Base-by-base conservation (phyloP, 2,888 invertebrate species). In the Polyommatus iphigenia region DNA sequence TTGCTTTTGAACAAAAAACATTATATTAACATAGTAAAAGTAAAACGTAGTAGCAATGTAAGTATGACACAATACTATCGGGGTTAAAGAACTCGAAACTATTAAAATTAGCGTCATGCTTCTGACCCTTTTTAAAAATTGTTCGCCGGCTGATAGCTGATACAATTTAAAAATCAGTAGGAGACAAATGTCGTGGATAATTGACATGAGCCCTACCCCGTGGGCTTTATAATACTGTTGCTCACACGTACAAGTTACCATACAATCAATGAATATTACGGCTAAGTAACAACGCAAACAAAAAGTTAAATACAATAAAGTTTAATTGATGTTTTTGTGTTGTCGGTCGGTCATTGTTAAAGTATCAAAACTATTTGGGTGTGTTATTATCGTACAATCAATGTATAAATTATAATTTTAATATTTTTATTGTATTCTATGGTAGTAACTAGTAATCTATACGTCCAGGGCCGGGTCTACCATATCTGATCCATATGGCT, bases 151-250 rank as follows among this genome's bases (percentile, higher is more conserved):
- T 75, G 46, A 50, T 32, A 41, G 50, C 46, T 32, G 76, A 59
- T 76, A 78, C 78, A 67, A 79, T 54, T 62, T 71, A 78, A 67
- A 62, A 80, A 79, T 88, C 85, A 86, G 86, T 86, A 84, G 83
- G 86, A 85, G 84, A 85, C 86, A 85, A 86, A 86, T 88, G 88
- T 87, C 86, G 84, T 85, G 83, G 84, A 85, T 89, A 89, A 89
- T 89, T 86, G 85, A 83, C 84, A 86, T 90, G 90, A 80, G 81
- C 80, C 83, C 87, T 86, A 89, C 89, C 88, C 85, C 81, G 84
- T 86, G 80, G 10, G 24, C 10, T 67, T 29, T 29, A 67, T 29
- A 29, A 67, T 67, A 67, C 67, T 15, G 15, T 62, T 15, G 67
- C 67, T 67, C 67, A 15, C 29, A 29, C 67, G 32, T 67, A 67